A percentile compares a stretch with the other conserved stretches of the same genome.
Conservation (phyloP, 1,140 invertebrate species). For the Drosophila teissieri region DNA sequence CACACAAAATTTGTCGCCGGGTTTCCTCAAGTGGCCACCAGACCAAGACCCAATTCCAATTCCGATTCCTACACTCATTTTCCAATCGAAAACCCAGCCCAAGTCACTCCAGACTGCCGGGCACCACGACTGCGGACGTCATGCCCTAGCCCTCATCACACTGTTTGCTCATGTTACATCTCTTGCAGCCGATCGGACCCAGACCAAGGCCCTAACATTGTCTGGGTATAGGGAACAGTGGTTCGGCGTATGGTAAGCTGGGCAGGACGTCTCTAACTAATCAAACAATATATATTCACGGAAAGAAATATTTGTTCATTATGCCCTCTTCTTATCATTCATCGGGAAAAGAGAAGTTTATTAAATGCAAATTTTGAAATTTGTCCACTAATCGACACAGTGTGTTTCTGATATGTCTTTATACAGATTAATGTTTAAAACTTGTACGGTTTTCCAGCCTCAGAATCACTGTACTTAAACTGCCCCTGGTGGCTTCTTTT, state of each 20-base stretch:
- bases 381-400: not conserved
- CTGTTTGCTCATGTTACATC: constrained; percentile 79
- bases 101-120: constrained; percentile 64
- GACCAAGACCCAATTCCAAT: constrained; percentile 10
- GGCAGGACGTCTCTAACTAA: not conserved
- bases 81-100: constrained; percentile 18
- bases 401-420: too few relatives aligned
- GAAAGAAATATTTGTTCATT: too few relatives aligned
- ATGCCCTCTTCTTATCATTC: too few relatives aligned
- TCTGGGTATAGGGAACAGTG: constrained; percentile 33
- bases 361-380: not conserved
- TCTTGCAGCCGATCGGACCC: constrained; percentile 46
- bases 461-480: constrained; percentile 14
- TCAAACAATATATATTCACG: too few relatives aligned
- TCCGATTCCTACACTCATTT: constrained; percentile 10
- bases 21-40: constrained; percentile 62
- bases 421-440: too few relatives aligned
- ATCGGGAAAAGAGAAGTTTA: too few relatives aligned
- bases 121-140: constrained; percentile 67
- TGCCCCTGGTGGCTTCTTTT: constrained; percentile 29
- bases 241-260: not conserved
- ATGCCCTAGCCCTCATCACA: constrained; percentile 40
- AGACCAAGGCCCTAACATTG: constrained; percentile 39
- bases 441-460: too few relatives aligned
- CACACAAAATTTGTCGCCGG: constrained; percentile 69